Evolutionary conservation across 2,888 invertebrate species (phyloP), one percentile per base, ranked within the genome.

Genomic region (Spialia ferax): DNA sequence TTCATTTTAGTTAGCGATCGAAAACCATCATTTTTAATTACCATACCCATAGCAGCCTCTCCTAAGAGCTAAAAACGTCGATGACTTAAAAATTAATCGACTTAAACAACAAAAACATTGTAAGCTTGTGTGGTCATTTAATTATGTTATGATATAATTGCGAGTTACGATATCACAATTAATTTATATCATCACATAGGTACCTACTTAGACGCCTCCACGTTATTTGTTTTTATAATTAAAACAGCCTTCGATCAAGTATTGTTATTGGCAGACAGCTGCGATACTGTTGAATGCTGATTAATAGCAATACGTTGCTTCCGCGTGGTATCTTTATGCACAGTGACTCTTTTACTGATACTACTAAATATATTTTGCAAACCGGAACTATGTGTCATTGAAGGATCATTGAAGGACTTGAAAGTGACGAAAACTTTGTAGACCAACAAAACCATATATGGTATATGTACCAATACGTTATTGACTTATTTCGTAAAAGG

Each of bases 141-240:
- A 26, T 26, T 6, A 18, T n/a, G 4, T 38, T 38, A 38, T 35
- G 32, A 11, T 35, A 38, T 3, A 42, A 6, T 15, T 42, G n/a
- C 42, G 4, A 42, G 15, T 15, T 15, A 42, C 15, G 1, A 42
- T 42, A 42, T 48, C 7, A 22, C 45, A 45, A 45, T 42, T 15
- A 45, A 45, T 45, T 45, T 45, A 45, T 18, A 45, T 22, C 54
- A 54, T 22, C 50, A 8, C 26, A 22, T n/a, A 13, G n/a, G n/a
- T n/a, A n/a, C n/a, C n/a, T n/a, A n/a, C 8, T 26, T 20, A 20
- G 20, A 55, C 64, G 64, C 57, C 56, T 42, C 32, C 54, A 23
- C 15, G 64, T 22, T 57, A 64, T 64, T 64, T 65, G 65, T 59
- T 65, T 65, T 65, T 57, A 50, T 59, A 52, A 64, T 64, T 57